Base-by-base conservation (phyloP, 2,113 vertebrate genomes). In the Monarcha castaneiventris region DNA sequence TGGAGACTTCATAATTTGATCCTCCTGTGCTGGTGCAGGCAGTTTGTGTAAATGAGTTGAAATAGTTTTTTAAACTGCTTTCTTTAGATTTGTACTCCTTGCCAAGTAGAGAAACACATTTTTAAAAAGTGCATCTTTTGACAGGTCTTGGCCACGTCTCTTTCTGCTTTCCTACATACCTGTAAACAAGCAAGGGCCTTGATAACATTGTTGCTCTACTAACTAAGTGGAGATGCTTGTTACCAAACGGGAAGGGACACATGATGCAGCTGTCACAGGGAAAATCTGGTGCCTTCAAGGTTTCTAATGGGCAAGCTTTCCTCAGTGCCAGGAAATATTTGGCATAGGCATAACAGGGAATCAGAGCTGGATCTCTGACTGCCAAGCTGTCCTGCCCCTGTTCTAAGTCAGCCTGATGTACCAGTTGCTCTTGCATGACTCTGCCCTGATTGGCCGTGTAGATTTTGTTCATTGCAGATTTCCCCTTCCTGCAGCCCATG, bases 11-110 rank as follows among this genome's bases (percentile, higher is more conserved):
- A 67, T 92, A 62, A 94, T 96, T 86, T 94, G 93, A 90, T 93
- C 78, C 76, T 95, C 29, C 87, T 77, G 75, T 90, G 93, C 92
- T 92, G 66, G 73, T 89, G 83, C 58, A 93, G 90, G 80, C 83
- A 79, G 80, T 90, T 94, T 93, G 76, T 94, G 76, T 93, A 95
- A 93, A 96, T 87, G 90, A 95, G 84, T 75, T 92, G 74, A 94
- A 96, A 95, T 75, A 0, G 23, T 89, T 90, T 95, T 90, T 89
- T 90, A 73, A 96, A 94, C 81, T 89, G 92, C 90, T 95, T 96
- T 89, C 89, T 96, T 95, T 94, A 90, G 90, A 72, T 90, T 72
- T 10, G 1, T 87, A 49, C 61, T 92, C 61, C 37, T 63, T 96
- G 92, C 88, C 95, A 94, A 95, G 92, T 73, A 30, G 80, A 90